Conservation (phyloP, 2,888 invertebrate species). For the Dyspetes luteomarginatus region DNA sequence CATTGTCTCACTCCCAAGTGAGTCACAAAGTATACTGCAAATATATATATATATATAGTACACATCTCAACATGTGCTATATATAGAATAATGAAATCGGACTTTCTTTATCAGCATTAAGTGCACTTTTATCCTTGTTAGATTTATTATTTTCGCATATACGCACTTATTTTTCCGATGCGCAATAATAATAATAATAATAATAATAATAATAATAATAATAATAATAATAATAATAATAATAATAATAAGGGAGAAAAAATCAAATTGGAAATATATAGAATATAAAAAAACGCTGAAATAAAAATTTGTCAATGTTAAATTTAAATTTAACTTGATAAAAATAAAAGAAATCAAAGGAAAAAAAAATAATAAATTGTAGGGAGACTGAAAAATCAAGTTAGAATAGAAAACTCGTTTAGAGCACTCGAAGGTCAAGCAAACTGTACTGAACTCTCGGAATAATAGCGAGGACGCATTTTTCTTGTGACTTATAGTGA, state of each 20-base stretch:
- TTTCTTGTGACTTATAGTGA: conserved; percentile 16
- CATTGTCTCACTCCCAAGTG: conserved; percentile 21
- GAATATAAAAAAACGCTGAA: no score
- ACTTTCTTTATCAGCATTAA: conserved; percentile 27
- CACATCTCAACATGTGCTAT: neutral
- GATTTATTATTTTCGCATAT: neutral
- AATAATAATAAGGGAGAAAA: neutral
- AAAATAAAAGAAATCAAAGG: no score
- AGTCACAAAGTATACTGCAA: conserved; percentile 21
- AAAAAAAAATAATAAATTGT: conserved; percentile 8
- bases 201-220: neutral
- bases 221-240: neutral
- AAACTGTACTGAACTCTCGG: conserved; percentile 59
- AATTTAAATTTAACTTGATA: no score
- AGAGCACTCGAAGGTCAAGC: conserved; percentile 50
- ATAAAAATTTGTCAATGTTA: no score
- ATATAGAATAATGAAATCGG: neutral
- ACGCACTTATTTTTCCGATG: neutral
- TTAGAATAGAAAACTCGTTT: conserved; percentile 17
- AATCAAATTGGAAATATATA: no score
- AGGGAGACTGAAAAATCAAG: conserved; percentile 32
- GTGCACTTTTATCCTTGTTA: conserved; percentile 24
- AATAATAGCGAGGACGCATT: conserved; percentile 58
- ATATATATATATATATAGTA: neutral
- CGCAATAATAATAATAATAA: neutral